Evolutionary conservation across 2,888 invertebrate species (phyloP).

Genomic region (Ptychoptera contaminata): DNA sequence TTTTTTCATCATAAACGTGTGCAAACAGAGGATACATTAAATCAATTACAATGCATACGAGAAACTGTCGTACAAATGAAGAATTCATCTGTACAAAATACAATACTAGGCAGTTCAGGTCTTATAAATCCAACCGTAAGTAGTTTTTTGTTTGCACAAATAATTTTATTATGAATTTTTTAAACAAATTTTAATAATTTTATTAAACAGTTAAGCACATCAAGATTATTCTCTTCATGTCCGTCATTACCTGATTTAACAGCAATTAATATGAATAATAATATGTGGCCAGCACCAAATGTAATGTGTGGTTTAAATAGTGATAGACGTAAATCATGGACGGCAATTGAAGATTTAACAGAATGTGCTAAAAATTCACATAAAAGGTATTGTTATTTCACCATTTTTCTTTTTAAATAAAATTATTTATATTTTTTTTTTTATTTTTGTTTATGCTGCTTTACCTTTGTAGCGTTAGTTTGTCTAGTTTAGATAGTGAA

Average conservation of each 20-base stretch:
- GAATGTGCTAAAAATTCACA: slow-evolving; percentile 39
- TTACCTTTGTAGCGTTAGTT: slow-evolving; percentile 40
- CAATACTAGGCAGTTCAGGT: slow-evolving; percentile 7
- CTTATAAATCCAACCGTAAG: slow-evolving; percentile 10
- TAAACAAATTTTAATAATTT: neutral
- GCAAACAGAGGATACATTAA: slow-evolving; percentile 31
- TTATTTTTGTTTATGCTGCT: neutral
- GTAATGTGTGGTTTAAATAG: slow-evolving; percentile 19
- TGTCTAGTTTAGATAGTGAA: slow-evolving; percentile 75
- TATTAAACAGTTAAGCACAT: slow-evolving; percentile 15
- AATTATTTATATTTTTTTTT: neutral
- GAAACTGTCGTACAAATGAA: slow-evolving; percentile 33
- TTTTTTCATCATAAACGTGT: slow-evolving; percentile 3
- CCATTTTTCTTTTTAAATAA: neutral
- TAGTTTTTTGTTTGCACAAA: neutral
- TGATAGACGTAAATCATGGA: slow-evolving; percentile 65
- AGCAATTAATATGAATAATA: slow-evolving; percentile 15
- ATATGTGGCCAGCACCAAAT: slow-evolving; percentile 28
- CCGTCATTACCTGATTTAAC: slow-evolving; percentile 28
- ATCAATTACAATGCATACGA: slow-evolving; percentile 29
- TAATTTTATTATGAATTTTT: neutral
- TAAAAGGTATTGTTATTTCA: slow-evolving; percentile 30
- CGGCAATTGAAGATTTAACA: slow-evolving; percentile 59
- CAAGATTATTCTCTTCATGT: slow-evolving; percentile 17
- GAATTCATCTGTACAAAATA: slow-evolving; percentile 24